Evolutionary conservation across 2,888 invertebrate genomes (phyloP).

Genomic region (Rambutsinella grinnellia): DNA sequence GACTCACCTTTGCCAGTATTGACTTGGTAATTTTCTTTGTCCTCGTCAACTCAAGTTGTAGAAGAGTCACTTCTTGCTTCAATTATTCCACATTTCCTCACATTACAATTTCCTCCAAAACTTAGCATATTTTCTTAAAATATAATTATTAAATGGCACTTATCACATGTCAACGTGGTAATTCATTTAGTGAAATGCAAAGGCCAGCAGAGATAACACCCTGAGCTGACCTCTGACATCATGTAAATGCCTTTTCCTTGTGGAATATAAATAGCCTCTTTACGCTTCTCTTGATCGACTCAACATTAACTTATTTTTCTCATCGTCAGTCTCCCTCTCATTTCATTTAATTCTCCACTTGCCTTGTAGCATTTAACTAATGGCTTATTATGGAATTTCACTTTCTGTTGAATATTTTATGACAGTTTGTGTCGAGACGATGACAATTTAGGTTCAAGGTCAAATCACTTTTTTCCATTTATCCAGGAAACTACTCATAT

Average conservation of each 20-base stretch:
- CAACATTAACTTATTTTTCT: background rate
- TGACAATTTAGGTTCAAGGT: no score
- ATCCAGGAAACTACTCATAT: no score
- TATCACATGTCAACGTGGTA: conserved; percentile 54
- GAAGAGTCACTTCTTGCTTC: conserved; percentile 19
- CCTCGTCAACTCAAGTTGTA: conserved; percentile 7
- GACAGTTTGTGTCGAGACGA: no score
- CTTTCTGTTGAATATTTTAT: no score
- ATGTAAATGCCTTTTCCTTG: conserved; percentile 46
- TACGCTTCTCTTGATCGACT: conserved; percentile 9
- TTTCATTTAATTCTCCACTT: background rate
- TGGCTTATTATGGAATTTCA: no score
- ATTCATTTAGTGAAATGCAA: conserved; percentile 42
- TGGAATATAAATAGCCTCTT: conserved; percentile 42
- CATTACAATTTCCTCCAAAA: background rate
- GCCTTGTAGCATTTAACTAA: no score
- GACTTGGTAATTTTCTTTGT: conserved; percentile 15
- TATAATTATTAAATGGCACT: conserved; percentile 43
- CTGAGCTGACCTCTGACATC: conserved; percentile 48
- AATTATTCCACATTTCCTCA: conserved; percentile 14
- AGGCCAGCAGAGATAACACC: conserved; percentile 46
- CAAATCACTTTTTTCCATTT: no score
- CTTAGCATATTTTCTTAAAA: background rate
- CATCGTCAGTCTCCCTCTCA: conserved; percentile 9
- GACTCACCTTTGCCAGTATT: conserved; percentile 39